A percentile compares a stretch with the other conserved stretches of the same genome.
Conservation (phyloP, 1,140 invertebrate genomes). For the Campoletis sonorensis region DNA sequence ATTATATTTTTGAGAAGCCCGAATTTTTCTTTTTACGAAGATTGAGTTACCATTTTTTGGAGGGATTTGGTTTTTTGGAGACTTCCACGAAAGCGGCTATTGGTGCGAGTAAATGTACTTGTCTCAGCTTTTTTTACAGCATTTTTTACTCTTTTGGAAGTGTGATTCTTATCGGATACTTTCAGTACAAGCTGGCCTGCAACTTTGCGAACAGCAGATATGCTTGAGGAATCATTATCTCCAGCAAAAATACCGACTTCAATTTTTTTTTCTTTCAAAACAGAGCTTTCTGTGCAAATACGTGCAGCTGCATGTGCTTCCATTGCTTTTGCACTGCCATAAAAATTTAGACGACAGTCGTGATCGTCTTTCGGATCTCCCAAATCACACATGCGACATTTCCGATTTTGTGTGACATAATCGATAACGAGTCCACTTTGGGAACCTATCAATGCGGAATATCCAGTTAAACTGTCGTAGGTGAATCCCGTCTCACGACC, state of each 20-base stretch:
- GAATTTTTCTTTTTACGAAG: too few species aligned
- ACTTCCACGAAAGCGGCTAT: too few species aligned
- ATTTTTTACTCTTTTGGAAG: conserved; percentile 2
- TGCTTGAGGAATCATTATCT: conserved; percentile 27
- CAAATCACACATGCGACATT: conserved; percentile 41
- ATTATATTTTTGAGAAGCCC: too few species aligned
- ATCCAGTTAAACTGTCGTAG: conserved; percentile 51
- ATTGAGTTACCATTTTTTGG: too few species aligned
- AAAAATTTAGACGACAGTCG: conserved; percentile 47
- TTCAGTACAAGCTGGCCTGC: background rate
- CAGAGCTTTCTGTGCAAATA: conserved; percentile 8
- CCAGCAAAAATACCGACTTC: conserved; percentile 40
- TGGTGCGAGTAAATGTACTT: too few species aligned
- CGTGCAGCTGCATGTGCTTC: conserved; percentile 32
- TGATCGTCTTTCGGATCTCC: conserved; percentile 32
- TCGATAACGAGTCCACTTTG: conserved; percentile 23
- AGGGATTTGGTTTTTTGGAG: too few species aligned
- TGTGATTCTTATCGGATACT: background rate
- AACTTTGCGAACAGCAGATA: background rate
- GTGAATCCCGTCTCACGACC: conserved; percentile 32
- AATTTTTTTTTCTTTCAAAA: conserved; percentile 36
- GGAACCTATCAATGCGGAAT: conserved; percentile 31
- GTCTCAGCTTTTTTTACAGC: too few species aligned
- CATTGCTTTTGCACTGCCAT: conserved; percentile 49
- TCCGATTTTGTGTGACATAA: conserved; percentile 40